phyloP scores from a whole-genome alignment of 2,113 vertebrate genomes.

The Canis aureus region DNA sequence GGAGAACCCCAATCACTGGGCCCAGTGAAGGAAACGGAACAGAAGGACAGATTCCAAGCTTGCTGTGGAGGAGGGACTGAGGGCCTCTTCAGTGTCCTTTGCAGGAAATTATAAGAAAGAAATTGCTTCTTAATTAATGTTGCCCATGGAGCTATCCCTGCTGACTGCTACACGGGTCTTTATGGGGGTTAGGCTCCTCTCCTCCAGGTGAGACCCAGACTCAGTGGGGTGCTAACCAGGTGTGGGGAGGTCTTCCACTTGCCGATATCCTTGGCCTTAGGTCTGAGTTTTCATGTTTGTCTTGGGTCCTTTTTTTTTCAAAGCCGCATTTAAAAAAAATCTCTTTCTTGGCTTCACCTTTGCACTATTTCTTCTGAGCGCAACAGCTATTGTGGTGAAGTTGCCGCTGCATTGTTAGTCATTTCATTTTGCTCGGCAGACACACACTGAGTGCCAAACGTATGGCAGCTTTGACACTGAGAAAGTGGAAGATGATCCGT shows the following conservation, averaged over 20 bases:
- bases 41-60: neutral
- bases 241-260: neutral
- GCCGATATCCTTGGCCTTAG: neutral
- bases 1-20: neutral
- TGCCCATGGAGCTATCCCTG: neutral
- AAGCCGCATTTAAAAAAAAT: slow-evolving; percentile 2
- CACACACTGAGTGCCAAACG: neutral
- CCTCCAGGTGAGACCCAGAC: neutral
- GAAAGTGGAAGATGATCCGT: slow-evolving; percentile 11
- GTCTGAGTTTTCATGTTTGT: slow-evolving; percentile 31
- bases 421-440: slow-evolving; percentile 38
- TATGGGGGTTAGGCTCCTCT: neutral
- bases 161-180: neutral
- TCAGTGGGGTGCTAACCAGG: neutral
- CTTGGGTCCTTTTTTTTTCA: slow-evolving; percentile 28
- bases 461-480: neutral
- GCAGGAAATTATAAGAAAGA: neutral
- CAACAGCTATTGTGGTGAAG: slow-evolving; percentile 47
- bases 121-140: neutral
- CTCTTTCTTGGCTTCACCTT: slow-evolving; percentile 36
- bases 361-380: slow-evolving; percentile 37
- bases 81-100: neutral
- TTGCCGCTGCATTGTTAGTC: slow-evolving; percentile 42
- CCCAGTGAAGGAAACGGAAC: neutral
- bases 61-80: neutral